These are phyloP conservation scores for Diarsia brunnea DNA, from an alignment of 2,888 invertebrate species.

Conservation along the genomic window DNA sequence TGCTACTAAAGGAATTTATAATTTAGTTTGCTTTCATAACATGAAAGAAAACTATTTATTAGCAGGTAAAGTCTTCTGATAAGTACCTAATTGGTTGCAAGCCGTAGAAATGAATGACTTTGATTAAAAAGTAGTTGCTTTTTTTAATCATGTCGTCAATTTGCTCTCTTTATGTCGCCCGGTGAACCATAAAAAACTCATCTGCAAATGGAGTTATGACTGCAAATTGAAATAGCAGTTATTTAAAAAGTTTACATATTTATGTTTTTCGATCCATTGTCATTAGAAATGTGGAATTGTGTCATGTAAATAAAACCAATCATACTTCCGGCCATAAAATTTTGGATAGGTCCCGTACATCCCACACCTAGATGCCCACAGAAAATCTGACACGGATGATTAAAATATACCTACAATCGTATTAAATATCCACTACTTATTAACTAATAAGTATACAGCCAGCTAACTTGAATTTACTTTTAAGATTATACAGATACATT, in stretches of 20 bases:
- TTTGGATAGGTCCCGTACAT: not conserved
- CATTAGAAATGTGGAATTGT: not conserved
- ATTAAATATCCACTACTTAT: no score
- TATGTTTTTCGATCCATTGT: not conserved
- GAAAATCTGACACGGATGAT: not conserved
- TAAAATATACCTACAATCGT: not conserved
- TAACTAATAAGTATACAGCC: no score
- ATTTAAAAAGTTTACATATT: not conserved
- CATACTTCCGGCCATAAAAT: not conserved
- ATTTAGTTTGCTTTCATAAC: no score
- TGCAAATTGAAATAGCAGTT: conserved; percentile 11
- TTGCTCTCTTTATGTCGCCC: conserved; percentile 12
- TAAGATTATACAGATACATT: no score
- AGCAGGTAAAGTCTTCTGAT: not conserved
- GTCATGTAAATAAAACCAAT: not conserved
- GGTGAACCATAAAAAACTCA: conserved; percentile 21
- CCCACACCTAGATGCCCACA: not conserved
- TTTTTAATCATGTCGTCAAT: conserved; percentile 7
- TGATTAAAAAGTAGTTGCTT: conserved; percentile 6
- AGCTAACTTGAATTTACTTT: no score
- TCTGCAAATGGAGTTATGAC: conserved; percentile 4
- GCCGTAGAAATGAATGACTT: not conserved
- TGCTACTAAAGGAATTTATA: not conserved
- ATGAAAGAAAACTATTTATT: not conserved
- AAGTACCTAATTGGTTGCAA: conserved; percentile 15